Evolutionary conservation across 2,797 vertebrate genomes (phyloP), one percentile per base, ranked within the genome.

Genomic region (Scyliorhinus canicula): DNA sequence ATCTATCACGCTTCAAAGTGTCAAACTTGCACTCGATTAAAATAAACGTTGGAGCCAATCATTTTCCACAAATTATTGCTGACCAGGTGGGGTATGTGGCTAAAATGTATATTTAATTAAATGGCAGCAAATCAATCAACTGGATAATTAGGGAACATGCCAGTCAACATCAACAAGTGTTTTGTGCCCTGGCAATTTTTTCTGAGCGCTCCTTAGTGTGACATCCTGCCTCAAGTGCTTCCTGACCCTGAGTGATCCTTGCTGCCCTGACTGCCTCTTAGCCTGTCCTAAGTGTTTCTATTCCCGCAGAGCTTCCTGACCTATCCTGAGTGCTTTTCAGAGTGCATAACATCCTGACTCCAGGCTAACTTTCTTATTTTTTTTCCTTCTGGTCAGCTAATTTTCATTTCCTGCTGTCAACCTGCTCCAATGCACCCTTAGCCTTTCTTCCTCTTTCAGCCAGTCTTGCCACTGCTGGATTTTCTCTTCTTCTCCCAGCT

Each of bases 331-430:
- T 90, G 86, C 55, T 90, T 90, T 60, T 35, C 35, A 14, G 21
- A 31, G 55, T 26, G 55, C 86, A 90, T 60, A 90, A 90, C 86
- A 90, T 90, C 86, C 86, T 90, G 52, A 35, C 55, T 60, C 86
- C 52, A 90, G 28, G 57, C 55, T 90, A 40, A 82, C 40, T 21
- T 82, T 44, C 40, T 79, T 79, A 11, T 82, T 55, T 40, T 90
- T 60, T 86, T 90, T n/a, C 86, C 52, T 90, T 90, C 52, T n/a
- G 55, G 14, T 60, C 86, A 90, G 86, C 52, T 21, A 90, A 35
- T 90, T 57, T n/a, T 35, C 55, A 90, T 57, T 90, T 55, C 85
- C 55, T 60, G 31, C 31, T 55, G 55, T 6, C 35, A 57, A 21
- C n/a, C 16, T 60, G 5, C 12, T 52, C 24, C 50, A 52, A 16